A percentile compares a stretch with the other conserved stretches of the same genome.
Evolutionary conservation across 1,140 invertebrate genomes (phyloP).

Genomic region (Saxidomus purpurata): DNA sequence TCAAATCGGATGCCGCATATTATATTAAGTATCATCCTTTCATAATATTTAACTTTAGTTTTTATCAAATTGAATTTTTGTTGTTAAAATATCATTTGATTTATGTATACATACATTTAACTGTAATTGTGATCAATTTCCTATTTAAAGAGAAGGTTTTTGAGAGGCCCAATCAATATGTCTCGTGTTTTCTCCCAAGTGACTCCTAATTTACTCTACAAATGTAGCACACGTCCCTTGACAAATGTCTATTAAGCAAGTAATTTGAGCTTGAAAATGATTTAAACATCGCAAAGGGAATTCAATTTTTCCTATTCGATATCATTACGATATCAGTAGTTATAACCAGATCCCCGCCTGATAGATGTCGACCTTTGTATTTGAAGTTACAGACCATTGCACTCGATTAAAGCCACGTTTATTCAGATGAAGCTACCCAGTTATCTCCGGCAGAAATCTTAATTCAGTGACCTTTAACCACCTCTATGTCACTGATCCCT

Average conservation of each 20-base stretch:
- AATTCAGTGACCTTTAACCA: constrained; percentile 7
- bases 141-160: no score
- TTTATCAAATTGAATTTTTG: no score
- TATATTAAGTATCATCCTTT: no score
- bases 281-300: not conserved
- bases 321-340: not conserved
- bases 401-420: not conserved
- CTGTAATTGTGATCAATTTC: no score
- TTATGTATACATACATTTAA: no score
- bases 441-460: not conserved
- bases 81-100: no score
- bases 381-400: not conserved
- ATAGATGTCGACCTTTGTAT: not conserved
- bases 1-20: no score
- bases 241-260: not conserved
- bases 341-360: constrained; percentile 1
- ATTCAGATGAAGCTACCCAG: not conserved
- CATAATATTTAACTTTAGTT: no score
- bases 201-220: not conserved
- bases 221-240: not conserved
- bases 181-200: not conserved
- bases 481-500: not conserved
- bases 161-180: no score
- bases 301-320: not conserved
- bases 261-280: not conserved